These are phyloP conservation scores for Lepidochitona cinerea DNA, from an alignment of 2,888 invertebrate genomes.

Conservation along the genomic window DNA sequence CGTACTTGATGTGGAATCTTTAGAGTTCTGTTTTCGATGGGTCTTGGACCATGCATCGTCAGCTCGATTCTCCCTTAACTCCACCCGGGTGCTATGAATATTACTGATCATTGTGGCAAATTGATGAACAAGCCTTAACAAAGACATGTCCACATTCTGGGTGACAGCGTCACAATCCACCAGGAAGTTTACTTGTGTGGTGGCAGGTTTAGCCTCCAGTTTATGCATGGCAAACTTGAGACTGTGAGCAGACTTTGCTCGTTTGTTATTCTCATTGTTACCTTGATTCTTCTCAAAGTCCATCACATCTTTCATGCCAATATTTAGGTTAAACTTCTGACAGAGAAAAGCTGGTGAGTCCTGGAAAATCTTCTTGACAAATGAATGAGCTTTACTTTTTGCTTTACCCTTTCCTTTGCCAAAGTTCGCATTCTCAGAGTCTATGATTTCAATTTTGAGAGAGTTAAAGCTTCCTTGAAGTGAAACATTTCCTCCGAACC, in stretches of 20 bases:
- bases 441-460: constrained; percentile 93
- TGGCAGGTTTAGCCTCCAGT: constrained; percentile 76
- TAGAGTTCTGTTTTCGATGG: constrained; percentile 67
- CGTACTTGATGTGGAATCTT: constrained; percentile 62
- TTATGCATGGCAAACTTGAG: constrained; percentile 67
- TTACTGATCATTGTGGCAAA: constrained; percentile 98
- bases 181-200: constrained; percentile 91
- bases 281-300: constrained; percentile 77
- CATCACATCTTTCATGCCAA: constrained; percentile 90
- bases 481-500: constrained; percentile 84
- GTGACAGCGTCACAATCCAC: constrained; percentile 88
- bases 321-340: constrained; percentile 89
- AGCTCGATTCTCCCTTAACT: constrained; percentile 81
- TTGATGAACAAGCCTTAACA: constrained; percentile 91
- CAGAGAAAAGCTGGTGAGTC: constrained; percentile 93
- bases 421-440: constrained; percentile 78
- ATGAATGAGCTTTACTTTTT: constrained; percentile 21
- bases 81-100: constrained; percentile 93
- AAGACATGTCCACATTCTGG: constrained; percentile 97
- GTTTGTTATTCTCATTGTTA: constrained; percentile 28
- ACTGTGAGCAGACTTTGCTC: constrained; percentile 32
- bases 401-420: constrained; percentile 45
- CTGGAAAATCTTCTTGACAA: constrained; percentile 75
- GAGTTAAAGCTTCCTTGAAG: constrained; percentile 83
- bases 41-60: constrained; percentile 57